Evolutionary conservation across 1,140 invertebrate genomes (phyloP), one percentile per base, ranked within the genome.

Genomic region (Melipona quadrifasciata): DNA sequence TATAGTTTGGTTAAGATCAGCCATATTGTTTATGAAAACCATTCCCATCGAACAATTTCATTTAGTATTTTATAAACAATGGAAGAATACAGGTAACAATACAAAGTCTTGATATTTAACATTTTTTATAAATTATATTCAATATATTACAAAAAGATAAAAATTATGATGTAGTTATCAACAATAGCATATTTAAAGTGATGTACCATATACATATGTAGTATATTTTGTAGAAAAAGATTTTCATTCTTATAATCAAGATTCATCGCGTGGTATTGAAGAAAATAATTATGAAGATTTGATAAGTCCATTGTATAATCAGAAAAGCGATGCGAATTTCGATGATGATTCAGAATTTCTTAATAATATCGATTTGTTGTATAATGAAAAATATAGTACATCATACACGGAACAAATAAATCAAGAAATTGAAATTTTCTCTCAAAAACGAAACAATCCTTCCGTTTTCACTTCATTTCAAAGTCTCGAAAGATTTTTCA

Each of bases 1-100:
- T 53, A 74, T 89, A 47, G 74, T 86, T 8, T 86, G 81, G 84
- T 34, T 89, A 24, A 89, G 86, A 51, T 73, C 81, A 10, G 31
- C 39, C 3, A 78, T 14, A 1, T n/a, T 19, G 10, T 73, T 11
- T 0, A 65, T 76, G 17, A 73, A 72, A 80, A 31, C 86, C 61
- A 79, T 89, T 21, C 27, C 87, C 17, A 8, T 64, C 1, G 78
- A 89, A 31, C 61, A 84, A 31, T 77, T 86, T 68, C 57, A 80
- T 70, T 39, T 67, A 14, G 31, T 80, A 71, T 89, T 86, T 58
- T 31, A 86, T 12, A 67, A 64, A 53, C 80, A 84, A 27, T 87
- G 86, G 78, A 58, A 0, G 16, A 17, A 58, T 21, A 58, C 57
- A 31, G 6, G 64, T 85, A 86, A 86, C 65, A 2, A n/a, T 61